phyloP scores from a whole-genome alignment of 2,797 vertebrate genomes.

The Melanotaenia boesemani region DNA sequence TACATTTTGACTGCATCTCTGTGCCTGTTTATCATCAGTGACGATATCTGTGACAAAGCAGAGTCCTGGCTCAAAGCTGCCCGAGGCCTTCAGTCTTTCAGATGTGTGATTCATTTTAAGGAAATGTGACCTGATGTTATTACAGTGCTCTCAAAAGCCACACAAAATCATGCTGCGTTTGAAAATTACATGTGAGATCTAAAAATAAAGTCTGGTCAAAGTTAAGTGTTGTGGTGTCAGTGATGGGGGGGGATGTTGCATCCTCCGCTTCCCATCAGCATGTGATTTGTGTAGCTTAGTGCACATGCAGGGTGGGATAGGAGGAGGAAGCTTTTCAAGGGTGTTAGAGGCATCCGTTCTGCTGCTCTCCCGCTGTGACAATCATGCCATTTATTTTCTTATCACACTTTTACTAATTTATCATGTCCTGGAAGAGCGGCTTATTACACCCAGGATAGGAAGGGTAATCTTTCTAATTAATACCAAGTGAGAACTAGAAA shows the following conservation, averaged over 20 bases:
- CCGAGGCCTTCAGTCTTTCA: constrained; percentile 43
- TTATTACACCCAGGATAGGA: constrained; percentile 52
- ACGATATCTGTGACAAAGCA: constrained; percentile 47
- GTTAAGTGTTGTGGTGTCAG: constrained; percentile 41
- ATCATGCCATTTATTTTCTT: constrained; percentile 57
- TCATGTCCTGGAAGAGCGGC: constrained; percentile 43
- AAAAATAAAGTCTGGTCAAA: constrained; percentile 56
- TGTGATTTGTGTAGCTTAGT: constrained; percentile 32
- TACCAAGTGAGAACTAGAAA: constrained; percentile 42
- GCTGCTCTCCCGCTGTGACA: constrained; percentile 54
- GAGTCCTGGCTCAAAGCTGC: constrained; percentile 38
- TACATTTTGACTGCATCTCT: constrained; percentile 31
- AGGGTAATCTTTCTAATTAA: constrained; percentile 57
- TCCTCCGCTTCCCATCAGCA: constrained; percentile 29
- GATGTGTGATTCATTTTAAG: constrained; percentile 61
- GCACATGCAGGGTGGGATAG: constrained; percentile 8
- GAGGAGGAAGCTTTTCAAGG: constrained; percentile 35
- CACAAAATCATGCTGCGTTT: constrained; percentile 41
- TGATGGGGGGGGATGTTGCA: constrained; percentile 34
- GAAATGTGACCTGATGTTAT: constrained; percentile 48
- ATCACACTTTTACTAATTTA: constrained; percentile 58
- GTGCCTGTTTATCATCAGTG: constrained; percentile 42
- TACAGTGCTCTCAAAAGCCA: constrained; percentile 31
- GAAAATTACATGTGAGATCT: constrained; percentile 34
- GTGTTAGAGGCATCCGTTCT: constrained; percentile 31